phyloP scores from a whole-genome alignment of 2,888 invertebrate genomes.

The Drosophila differens region DNA sequence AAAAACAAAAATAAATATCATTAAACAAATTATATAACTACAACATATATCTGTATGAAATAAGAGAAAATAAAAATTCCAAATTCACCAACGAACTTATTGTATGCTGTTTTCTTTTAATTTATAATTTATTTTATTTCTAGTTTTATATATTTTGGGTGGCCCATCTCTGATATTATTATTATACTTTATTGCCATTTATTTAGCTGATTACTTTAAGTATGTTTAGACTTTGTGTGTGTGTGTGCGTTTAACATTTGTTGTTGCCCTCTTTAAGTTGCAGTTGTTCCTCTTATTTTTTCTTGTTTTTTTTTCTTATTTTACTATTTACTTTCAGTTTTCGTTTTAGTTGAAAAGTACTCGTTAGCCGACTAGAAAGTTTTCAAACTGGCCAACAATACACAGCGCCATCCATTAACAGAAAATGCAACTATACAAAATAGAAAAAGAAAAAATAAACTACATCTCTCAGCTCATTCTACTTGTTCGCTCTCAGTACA shows the following conservation, averaged over 20 bases:
- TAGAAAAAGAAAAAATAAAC: not conserved
- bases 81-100: conserved; percentile 46
- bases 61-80: conserved; percentile 53
- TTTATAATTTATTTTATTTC: conserved; percentile 39
- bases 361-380: conserved; percentile 19
- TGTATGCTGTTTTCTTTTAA: conserved; percentile 57
- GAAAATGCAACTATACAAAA: conserved; percentile 10
- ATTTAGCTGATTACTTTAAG: conserved; percentile 28
- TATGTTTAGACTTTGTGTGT: conserved; percentile 23
- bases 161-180: conserved; percentile 14
- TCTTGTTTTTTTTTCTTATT: not conserved
- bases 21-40: conserved; percentile 36
- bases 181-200: conserved; percentile 5
- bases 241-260: conserved; percentile 30
- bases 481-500: conserved; percentile 34
- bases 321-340: conserved; percentile 1
- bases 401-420: conserved; percentile 16
- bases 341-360: conserved; percentile 12
- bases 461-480: conserved; percentile 40
- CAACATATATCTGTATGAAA: conserved; percentile 19
- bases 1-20: conserved; percentile 34
- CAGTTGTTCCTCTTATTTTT: conserved; percentile 7
- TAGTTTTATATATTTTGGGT: conserved; percentile 37
- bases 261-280: conserved; percentile 25
- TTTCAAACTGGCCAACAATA: conserved; percentile 10